A percentile compares a stretch with the other conserved stretches of the same genome.
Evolutionary conservation across 2,797 vertebrate species (phyloP).

Genomic region (Poeciliopsis gracilis): DNA sequence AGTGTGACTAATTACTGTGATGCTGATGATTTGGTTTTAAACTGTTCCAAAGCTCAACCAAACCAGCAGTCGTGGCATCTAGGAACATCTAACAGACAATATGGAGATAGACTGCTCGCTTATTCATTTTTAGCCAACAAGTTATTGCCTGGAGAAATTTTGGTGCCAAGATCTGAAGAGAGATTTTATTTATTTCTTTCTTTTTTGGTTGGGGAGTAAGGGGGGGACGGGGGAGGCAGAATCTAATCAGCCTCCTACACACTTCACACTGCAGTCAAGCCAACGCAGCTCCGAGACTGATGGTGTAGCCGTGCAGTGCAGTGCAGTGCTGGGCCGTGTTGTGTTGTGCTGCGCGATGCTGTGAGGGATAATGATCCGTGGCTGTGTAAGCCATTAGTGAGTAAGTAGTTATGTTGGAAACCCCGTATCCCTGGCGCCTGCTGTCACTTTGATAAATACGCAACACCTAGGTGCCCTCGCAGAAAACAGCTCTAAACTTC

Average conservation of each 20-base stretch:
- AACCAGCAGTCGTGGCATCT: constrained; percentile 5
- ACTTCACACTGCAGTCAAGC: constrained; percentile 52
- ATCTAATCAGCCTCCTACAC: constrained; percentile 67
- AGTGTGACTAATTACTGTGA: constrained; percentile 6
- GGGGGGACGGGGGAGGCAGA: constrained; percentile 4
- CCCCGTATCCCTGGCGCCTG: constrained; percentile 73
- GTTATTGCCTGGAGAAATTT: constrained; percentile 20
- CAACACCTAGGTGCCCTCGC: constrained; percentile 62
- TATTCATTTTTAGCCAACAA: constrained; percentile 33
- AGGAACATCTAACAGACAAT: neutral
- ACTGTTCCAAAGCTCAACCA: neutral
- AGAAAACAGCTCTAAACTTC: constrained; percentile 44
- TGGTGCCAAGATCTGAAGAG: constrained; percentile 35
- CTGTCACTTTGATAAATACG: constrained; percentile 84
- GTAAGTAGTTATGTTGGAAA: constrained; percentile 76
- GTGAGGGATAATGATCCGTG: constrained; percentile 81
- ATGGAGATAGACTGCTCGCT: constrained; percentile 8
- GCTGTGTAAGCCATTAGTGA: constrained; percentile 80
- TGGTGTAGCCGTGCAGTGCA: constrained; percentile 48
- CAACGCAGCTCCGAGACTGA: constrained; percentile 37
- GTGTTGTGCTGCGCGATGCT: constrained; percentile 57
- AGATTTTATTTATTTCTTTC: constrained; percentile 15
- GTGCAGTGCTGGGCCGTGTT: constrained; percentile 36
- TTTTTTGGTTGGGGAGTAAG: neutral
- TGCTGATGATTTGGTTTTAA: neutral